These are phyloP conservation scores for Hermaeophaga mercurialis DNA, from an alignment of 2,888 invertebrate species.

Conservation along the genomic window DNA sequence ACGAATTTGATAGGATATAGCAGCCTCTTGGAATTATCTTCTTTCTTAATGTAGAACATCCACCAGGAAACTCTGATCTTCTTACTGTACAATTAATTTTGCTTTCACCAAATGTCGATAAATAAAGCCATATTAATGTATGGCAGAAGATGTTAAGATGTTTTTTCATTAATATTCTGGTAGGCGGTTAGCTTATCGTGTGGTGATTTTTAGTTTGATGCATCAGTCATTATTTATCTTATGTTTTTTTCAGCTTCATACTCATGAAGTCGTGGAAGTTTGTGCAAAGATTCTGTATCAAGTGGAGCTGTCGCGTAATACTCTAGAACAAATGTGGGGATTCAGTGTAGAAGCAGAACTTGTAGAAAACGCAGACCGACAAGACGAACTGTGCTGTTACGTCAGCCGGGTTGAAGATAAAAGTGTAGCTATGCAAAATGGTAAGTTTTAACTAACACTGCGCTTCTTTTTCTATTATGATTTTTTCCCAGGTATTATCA, in stretches of 20 bases:
- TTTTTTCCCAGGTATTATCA: conserved; percentile 79
- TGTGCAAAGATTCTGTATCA: conserved; percentile 97
- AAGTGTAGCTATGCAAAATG: conserved; percentile 95
- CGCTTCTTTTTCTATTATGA: background rate
- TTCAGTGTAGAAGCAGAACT: conserved; percentile 97
- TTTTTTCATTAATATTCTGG: no score
- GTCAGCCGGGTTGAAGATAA: conserved; percentile 95
- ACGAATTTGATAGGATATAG: no score
- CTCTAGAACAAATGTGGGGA: conserved; percentile 96
- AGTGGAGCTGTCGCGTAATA: conserved; percentile 88
- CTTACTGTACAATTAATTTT: no score
- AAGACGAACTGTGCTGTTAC: conserved; percentile 96
- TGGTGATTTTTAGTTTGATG: no score
- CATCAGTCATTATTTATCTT: no score
- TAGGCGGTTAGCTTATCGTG: no score
- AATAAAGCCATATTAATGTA: no score
- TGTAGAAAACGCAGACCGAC: conserved; percentile 93
- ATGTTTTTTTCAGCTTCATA: conserved; percentile 71
- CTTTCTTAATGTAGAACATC: no score
- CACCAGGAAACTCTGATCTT: no score
- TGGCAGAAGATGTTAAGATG: no score
- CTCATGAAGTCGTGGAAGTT: conserved; percentile 93
- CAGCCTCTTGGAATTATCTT: no score
- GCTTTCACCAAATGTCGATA: no score
- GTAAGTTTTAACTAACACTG: conserved; percentile 67